These are phyloP conservation scores for Griposia aprilina DNA, from an alignment of 2,888 invertebrate species.

Conservation along the genomic window DNA sequence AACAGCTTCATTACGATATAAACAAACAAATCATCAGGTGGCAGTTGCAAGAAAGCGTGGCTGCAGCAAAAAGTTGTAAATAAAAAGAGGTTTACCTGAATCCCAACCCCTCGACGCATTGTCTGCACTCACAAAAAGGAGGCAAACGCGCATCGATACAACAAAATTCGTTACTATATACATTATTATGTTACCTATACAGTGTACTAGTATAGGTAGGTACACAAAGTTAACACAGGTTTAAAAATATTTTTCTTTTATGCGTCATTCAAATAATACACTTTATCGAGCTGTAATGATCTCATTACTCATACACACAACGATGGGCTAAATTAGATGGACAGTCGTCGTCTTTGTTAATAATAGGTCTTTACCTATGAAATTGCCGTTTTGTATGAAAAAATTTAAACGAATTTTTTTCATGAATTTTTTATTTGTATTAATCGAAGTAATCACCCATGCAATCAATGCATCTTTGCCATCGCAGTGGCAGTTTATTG, in stretches of 20 bases:
- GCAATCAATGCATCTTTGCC: no score
- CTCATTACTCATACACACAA: slow-evolving; percentile 64
- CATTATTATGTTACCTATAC: background rate
- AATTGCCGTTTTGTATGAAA: no score
- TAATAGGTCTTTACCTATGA: no score
- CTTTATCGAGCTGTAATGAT: slow-evolving; percentile 60
- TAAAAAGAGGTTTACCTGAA: slow-evolving; percentile 71
- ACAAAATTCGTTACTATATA: slow-evolving; percentile 10
- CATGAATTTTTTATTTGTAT: no score
- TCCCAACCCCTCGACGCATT: slow-evolving; percentile 47
- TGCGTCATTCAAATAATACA: slow-evolving; percentile 58
- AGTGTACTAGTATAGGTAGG: background rate
- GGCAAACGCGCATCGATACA: slow-evolving; percentile 16
- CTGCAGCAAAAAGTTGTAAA: slow-evolving; percentile 61
- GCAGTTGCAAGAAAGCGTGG: slow-evolving; percentile 47
- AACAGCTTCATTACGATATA: slow-evolving; percentile 22
- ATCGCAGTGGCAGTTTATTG: no score
- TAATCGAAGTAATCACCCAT: no score
- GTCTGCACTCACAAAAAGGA: slow-evolving; percentile 41
- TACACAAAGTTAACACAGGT: background rate
- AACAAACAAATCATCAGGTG: slow-evolving; percentile 44
- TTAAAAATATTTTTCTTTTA: slow-evolving; percentile 34
- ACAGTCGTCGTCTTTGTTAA: slow-evolving; percentile 64
- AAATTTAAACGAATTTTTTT: no score
- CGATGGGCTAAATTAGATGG: slow-evolving; percentile 62